Conservation (phyloP, 2,888 invertebrate genomes). For the Lithophane socia region DNA sequence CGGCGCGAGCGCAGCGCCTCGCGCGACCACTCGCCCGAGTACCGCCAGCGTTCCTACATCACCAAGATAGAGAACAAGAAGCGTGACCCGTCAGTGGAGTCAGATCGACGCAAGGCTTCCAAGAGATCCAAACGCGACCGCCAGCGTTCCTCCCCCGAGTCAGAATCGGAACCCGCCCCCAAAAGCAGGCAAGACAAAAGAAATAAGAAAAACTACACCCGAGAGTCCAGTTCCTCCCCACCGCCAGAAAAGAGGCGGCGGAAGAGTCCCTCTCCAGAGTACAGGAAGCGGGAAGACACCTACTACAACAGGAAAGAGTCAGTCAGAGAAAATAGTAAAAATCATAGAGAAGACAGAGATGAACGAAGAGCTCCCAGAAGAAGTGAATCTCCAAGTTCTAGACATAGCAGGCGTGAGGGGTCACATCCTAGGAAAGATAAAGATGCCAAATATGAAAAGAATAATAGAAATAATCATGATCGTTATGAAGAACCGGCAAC, state of each 20-base stretch:
- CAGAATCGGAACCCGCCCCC: slow-evolving; percentile 74
- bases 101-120: slow-evolving; percentile 68
- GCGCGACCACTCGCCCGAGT: slow-evolving; percentile 77
- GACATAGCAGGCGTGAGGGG: slow-evolving; percentile 64
- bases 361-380: slow-evolving; percentile 70
- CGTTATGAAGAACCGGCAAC: slow-evolving; percentile 73
- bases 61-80: slow-evolving; percentile 81
- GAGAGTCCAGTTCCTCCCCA: slow-evolving; percentile 78
- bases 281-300: slow-evolving; percentile 63
- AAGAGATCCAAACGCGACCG: slow-evolving; percentile 78
- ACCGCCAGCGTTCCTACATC: slow-evolving; percentile 79
- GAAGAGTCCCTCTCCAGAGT: slow-evolving; percentile 77
- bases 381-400: slow-evolving; percentile 67
- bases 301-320: slow-evolving; percentile 65
- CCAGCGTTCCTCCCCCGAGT: slow-evolving; percentile 75
- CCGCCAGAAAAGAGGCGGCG: slow-evolving; percentile 82
- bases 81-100: slow-evolving; percentile 75
- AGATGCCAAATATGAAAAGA: slow-evolving; percentile 71
- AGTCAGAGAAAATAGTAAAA: slow-evolving; percentile 71
- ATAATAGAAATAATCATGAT: slow-evolving; percentile 69
- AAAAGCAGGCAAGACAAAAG: slow-evolving; percentile 73
- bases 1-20: slow-evolving; percentile 76
- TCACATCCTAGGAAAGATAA: slow-evolving; percentile 63
- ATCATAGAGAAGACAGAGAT: slow-evolving; percentile 67
- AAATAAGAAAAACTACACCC: slow-evolving; percentile 72